Evolutionary conservation across 1,140 invertebrate genomes (phyloP).

Genomic region (Bombus balteatus): DNA sequence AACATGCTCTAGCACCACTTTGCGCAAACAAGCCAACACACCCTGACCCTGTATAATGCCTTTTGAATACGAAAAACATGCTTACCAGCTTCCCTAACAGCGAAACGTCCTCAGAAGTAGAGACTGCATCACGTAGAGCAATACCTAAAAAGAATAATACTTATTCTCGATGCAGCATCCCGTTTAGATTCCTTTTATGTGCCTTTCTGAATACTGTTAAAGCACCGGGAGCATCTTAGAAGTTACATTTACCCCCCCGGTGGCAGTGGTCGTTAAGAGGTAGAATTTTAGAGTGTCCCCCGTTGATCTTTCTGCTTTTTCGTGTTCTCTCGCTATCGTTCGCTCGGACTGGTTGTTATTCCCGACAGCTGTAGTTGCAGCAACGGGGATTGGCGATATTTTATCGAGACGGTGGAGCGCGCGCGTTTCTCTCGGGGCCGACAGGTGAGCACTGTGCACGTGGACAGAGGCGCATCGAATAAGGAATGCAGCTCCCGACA

Average conservation of each 20-base stretch:
- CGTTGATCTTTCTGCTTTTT: constrained; percentile 25
- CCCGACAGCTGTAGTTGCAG: constrained; percentile 49
- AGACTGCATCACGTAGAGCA: neutral
- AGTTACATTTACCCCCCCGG: neutral
- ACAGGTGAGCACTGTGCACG: constrained; percentile 66
- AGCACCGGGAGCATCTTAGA: neutral
- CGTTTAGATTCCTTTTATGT: constrained; percentile 25
- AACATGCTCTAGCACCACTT: too few relatives aligned
- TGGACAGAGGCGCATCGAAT: constrained; percentile 63
- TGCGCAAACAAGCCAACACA: too few relatives aligned
- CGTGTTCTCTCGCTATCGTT: constrained; percentile 25
- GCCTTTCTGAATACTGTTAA: neutral
- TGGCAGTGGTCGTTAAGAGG: constrained; percentile 11
- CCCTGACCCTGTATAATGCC: too few relatives aligned
- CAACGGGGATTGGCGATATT: constrained; percentile 56
- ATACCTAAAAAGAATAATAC: constrained; percentile 4
- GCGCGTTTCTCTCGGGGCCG: constrained; percentile 52
- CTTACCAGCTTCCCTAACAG: neutral
- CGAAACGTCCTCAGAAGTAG: neutral
- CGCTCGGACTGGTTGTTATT: constrained; percentile 39
- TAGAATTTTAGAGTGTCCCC: constrained; percentile 25
- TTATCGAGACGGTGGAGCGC: constrained; percentile 49
- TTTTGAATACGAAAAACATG: neutral
- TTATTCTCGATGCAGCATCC: neutral
- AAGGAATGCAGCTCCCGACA: constrained; percentile 64